Base-by-base conservation (phyloP, 1,140 invertebrate genomes). In the Hypothenemus hampei region DNA sequence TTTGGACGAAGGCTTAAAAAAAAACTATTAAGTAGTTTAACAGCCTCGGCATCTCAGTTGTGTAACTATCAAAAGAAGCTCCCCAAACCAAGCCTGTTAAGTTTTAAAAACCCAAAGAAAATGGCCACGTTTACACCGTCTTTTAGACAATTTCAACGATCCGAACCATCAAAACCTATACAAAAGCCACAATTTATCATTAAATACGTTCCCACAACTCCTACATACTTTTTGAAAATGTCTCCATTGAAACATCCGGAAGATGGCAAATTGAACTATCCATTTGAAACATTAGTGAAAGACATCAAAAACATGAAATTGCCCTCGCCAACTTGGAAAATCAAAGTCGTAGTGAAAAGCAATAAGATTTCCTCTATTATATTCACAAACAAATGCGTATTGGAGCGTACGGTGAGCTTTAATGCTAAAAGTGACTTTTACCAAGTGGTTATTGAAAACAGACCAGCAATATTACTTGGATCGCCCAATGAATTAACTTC, bases 291-390 rank as follows among this genome's bases (percentile, higher is more conserved):
- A 8, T 26, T 62, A 10, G 57, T 62, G 6, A 58, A 56, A 36
- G 60, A 62, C 39, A 58, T 62, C 41, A 62, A 62, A 26, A 59
- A 54, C 15, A 59, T 62, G 57, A 59, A 62, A 29, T 23, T 62
- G 26, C 60, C 60, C n/a, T 51, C 57, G 4, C 52, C 60, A 2
- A 49, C 47, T 23, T 62, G 60, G 60, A 62, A 59, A 40, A 62
- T 62, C n/a, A 62, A 62, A 39, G 57, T 62, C 7, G 57, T 62
- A 10, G 57, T 62, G 11, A 56, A 46, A 35, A 55, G 52, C 20
- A 52, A 57, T 18, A 57, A 57, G 45, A 62, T 62, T 33, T 26
- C 60, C 15, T 53, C 57, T 2, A 52, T 62, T 37, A 57, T 59
- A 10, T 62, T 62, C 36, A 62, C 60, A 5, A 59, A 62, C 41